phyloP scores from a whole-genome alignment of 2,888 invertebrate species.

The Malthinus seriepunctatus region DNA sequence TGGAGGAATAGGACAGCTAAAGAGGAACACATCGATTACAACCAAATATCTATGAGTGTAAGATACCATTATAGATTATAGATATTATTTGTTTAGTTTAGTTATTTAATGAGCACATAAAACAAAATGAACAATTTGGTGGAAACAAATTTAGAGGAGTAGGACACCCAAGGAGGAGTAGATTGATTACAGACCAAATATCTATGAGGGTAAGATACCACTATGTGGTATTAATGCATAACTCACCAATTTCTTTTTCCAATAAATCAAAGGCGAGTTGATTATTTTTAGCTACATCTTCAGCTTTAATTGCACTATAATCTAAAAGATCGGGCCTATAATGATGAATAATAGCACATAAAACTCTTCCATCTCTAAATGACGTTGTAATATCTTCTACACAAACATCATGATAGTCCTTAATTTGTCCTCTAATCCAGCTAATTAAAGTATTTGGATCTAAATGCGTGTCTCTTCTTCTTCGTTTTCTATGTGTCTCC shows the following conservation, averaged over 20 bases:
- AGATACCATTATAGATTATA: too few relatives aligned
- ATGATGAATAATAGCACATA: conserved; percentile 77
- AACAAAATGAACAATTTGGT: too few relatives aligned
- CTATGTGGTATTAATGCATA: too few relatives aligned
- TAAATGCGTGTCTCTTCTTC: conserved; percentile 68
- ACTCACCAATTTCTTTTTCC: conserved; percentile 79
- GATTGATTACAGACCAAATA: too few relatives aligned
- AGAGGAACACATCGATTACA: too few relatives aligned
- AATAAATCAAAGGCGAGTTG: conserved; percentile 85
- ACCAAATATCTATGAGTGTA: too few relatives aligned
- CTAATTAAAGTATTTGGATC: conserved; percentile 74
- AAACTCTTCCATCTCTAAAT: conserved; percentile 68
- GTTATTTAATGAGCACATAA: too few relatives aligned
- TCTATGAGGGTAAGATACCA: too few relatives aligned
- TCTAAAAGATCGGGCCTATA: conserved; percentile 92
- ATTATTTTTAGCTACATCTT: conserved; percentile 70
- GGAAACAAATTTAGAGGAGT: too few relatives aligned
- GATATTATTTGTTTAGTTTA: too few relatives aligned
- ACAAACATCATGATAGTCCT: conserved; percentile 62
- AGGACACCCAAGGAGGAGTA: too few relatives aligned
- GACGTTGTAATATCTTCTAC: conserved; percentile 71
- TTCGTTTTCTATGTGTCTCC: conserved; percentile 63
- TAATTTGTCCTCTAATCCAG: conserved; percentile 78
- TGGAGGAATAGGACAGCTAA: too few relatives aligned
- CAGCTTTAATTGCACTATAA: conserved; percentile 65